These are phyloP conservation scores for Acanthacorydalis orientalis DNA, from an alignment of 2,888 invertebrate species.

Conservation along the genomic window DNA sequence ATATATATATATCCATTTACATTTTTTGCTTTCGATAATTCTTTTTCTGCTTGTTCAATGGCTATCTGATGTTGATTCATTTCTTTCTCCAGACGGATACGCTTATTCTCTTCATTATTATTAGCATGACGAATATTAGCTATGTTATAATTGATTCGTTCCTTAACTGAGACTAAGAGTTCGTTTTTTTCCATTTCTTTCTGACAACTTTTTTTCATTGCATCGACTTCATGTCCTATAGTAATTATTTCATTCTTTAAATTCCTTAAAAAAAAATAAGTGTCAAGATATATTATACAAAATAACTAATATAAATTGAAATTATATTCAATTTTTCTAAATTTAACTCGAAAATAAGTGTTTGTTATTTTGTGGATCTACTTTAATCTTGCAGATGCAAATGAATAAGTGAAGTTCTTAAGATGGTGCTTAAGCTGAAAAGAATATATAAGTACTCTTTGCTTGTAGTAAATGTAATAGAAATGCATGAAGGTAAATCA, in stretches of 20 bases:
- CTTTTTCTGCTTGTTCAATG: slow-evolving; percentile 42
- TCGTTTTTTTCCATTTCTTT: slow-evolving; percentile 53
- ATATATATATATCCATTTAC: too few relatives aligned
- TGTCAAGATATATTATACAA: too few relatives aligned
- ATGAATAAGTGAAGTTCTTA: too few relatives aligned
- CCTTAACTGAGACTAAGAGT: slow-evolving; percentile 39
- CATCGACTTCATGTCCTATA: slow-evolving; percentile 39
- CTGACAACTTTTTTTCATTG: slow-evolving; percentile 43
- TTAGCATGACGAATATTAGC: slow-evolving; percentile 27
- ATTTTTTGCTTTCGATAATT: slow-evolving; percentile 33
- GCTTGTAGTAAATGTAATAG: too few relatives aligned
- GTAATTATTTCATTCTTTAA: slow-evolving; percentile 39
- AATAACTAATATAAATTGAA: too few relatives aligned
- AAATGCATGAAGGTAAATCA: too few relatives aligned
- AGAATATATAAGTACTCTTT: too few relatives aligned
- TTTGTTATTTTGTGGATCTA: too few relatives aligned
- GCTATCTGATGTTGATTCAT: slow-evolving; percentile 36
- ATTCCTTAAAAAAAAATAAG: slow-evolving; percentile 25
- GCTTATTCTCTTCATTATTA: slow-evolving; percentile 34
- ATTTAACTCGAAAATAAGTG: too few relatives aligned
- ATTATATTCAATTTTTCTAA: too few relatives aligned
- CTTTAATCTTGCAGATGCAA: too few relatives aligned
- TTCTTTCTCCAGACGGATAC: slow-evolving; percentile 32
- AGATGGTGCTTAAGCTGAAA: too few relatives aligned
- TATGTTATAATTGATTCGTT: slow-evolving; percentile 38